These are phyloP conservation scores for Nestor notabilis DNA, from an alignment of 2,113 vertebrate species.

Conservation along the genomic window DNA sequence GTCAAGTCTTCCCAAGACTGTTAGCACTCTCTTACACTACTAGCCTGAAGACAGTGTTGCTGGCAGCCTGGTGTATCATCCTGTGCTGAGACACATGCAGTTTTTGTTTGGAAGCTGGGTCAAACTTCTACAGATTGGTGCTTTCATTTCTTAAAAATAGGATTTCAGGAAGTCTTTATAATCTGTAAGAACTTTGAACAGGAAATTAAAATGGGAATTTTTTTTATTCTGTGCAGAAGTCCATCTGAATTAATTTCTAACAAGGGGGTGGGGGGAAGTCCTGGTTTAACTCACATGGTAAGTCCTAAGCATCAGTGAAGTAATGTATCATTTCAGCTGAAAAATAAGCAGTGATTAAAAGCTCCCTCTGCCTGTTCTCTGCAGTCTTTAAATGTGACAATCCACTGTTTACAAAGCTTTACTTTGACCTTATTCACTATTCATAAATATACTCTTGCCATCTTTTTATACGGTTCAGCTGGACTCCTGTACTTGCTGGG, in stretches of 20 bases:
- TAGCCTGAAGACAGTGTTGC: not conserved
- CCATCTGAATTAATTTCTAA: not conserved
- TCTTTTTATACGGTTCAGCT: not conserved
- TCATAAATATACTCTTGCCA: not conserved
- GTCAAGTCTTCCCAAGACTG: not conserved
- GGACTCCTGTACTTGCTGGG: not conserved
- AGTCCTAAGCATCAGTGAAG: not conserved
- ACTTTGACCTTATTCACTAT: not conserved
- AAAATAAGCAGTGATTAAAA: not conserved
- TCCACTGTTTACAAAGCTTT: not conserved
- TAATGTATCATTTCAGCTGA: not conserved
- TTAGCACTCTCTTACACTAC: fast-evolving
- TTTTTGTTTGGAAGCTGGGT: not conserved
- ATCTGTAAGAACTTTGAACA: not conserved
- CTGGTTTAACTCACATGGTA: not conserved
- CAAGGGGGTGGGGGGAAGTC: fast-evolving
- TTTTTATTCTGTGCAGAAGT: not conserved
- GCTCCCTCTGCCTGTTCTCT: fast-evolving
- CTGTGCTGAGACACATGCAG: fast-evolving
- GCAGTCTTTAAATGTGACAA: not conserved
- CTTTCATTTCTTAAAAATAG: not conserved
- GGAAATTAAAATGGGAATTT: not conserved
- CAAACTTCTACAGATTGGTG: not conserved
- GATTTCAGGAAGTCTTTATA: not conserved
- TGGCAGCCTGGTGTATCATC: not conserved